A percentile compares a stretch with the other conserved stretches of the same genome.
Conservation (phyloP, 2,113 vertebrate species). For the Orthochromis malagaraziensis region DNA sequence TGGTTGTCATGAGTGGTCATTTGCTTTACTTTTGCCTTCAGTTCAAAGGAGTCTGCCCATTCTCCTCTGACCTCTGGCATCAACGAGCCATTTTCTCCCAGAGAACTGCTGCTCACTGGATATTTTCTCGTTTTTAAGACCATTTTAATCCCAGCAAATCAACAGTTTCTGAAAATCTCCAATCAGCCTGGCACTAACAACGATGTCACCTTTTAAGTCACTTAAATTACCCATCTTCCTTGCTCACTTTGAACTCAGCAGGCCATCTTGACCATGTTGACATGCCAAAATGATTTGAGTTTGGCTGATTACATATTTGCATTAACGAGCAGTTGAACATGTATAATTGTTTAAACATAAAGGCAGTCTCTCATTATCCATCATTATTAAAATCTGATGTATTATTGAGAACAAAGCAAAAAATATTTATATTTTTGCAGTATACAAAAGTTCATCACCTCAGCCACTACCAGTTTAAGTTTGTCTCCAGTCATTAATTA, state of each 20-base stretch:
- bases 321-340: neutral
- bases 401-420: neutral
- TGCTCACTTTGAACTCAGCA: neutral
- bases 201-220: neutral
- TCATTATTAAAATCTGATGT: neutral
- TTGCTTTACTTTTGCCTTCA: neutral
- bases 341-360: neutral
- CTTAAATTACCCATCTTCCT: neutral
- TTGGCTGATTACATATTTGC: neutral
- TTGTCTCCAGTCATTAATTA: neutral
- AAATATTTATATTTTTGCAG: neutral
- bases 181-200: neutral
- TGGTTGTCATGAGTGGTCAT: neutral
- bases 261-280: neutral
- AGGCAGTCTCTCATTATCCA: neutral
- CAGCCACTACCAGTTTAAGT: neutral
- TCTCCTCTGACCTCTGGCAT: neutral
- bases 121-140: neutral
- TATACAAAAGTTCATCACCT: neutral
- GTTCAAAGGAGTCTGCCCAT: neutral
- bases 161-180: neutral
- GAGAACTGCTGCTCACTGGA: neutral
- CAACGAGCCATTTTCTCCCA: neutral
- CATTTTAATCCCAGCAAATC: neutral
- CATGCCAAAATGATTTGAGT: neutral